phyloP scores from a whole-genome alignment of 2,113 vertebrate genomes.

The Struthio camelus region DNA sequence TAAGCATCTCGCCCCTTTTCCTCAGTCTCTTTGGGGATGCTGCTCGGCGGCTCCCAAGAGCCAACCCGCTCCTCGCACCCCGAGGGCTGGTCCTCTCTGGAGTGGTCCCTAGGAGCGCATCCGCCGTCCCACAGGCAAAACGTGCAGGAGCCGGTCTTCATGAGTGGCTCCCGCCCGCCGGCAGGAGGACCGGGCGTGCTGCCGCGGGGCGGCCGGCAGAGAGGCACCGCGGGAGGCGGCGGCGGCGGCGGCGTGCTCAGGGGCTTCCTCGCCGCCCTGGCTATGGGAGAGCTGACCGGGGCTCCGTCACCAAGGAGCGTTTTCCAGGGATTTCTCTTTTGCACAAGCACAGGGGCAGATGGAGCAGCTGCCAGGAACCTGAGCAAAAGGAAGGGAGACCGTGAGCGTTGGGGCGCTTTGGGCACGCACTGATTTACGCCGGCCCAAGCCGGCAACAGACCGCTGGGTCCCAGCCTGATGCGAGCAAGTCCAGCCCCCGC shows the following conservation, averaged over 20 bases:
- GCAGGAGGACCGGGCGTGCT: neutral
- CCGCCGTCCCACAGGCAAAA: neutral
- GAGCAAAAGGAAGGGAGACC: neutral
- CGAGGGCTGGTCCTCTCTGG: neutral
- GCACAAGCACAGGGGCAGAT: neutral
- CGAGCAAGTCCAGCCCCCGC: neutral
- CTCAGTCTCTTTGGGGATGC: neutral
- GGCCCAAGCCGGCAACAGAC: accelerated
- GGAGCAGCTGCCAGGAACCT: neutral
- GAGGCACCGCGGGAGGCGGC: too few species aligned
- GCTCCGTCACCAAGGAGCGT: neutral
- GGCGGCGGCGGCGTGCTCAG: too few species aligned
- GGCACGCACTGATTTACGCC: neutral
- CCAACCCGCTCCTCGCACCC: accelerated
- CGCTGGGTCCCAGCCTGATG: accelerated
- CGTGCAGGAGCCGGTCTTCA: neutral
- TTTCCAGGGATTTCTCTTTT: neutral
- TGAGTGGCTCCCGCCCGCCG: neutral
- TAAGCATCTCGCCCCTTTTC: slow-evolving; percentile 38
- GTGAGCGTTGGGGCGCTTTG: neutral
- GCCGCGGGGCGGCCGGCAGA: neutral
- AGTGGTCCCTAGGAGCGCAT: neutral
- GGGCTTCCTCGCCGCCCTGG: neutral
- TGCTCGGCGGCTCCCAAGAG: neutral
- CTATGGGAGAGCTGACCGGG: too few species aligned